A percentile compares a stretch with the other conserved stretches of the same genome.
phyloP scores from a whole-genome alignment of 2,888 invertebrate genomes.

The Drosophila engyochracea region DNA sequence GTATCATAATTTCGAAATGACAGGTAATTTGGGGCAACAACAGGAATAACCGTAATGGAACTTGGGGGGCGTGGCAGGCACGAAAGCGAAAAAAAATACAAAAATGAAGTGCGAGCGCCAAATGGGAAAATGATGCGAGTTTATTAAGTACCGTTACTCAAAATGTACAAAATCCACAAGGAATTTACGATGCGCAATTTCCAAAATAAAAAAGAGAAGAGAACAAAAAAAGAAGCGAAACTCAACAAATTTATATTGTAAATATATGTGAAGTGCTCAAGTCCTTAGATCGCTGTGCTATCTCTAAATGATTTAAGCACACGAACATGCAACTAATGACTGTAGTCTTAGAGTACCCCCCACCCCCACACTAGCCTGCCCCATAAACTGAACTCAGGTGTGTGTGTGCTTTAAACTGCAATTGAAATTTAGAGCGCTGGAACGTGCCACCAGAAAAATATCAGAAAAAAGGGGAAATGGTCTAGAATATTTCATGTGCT shows the following conservation, averaged over 20 bases:
- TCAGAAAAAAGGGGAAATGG: neutral
- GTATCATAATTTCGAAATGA: constrained; percentile 80
- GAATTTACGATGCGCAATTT: constrained; percentile 72
- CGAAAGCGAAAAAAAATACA: constrained; percentile 15
- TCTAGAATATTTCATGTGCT: neutral
- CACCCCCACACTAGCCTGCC: neutral
- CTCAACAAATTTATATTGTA: constrained; percentile 68
- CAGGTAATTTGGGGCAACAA: constrained; percentile 75
- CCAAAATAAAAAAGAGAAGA: constrained; percentile 25
- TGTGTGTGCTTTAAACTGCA: constrained; percentile 43
- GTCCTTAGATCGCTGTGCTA: constrained; percentile 37
- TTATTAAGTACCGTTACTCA: constrained; percentile 80
- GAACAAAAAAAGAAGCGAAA: constrained; percentile 16
- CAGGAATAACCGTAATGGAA: constrained; percentile 47
- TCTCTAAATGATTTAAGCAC: constrained; percentile 72
- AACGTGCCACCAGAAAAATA: constrained; percentile 50
- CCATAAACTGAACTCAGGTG: constrained; percentile 34
- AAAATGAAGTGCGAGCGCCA: constrained; percentile 72
- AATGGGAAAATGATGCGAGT: constrained; percentile 80
- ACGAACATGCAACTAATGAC: constrained; percentile 76
- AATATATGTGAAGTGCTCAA: constrained; percentile 44
- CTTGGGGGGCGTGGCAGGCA: constrained; percentile 1
- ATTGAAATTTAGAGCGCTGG: constrained; percentile 69
- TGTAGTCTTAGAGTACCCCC: constrained; percentile 12
- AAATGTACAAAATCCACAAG: constrained; percentile 68